These are phyloP conservation scores for Calcarius lapponicus DNA, from an alignment of 2,797 vertebrate genomes.

Conservation along the genomic window DNA sequence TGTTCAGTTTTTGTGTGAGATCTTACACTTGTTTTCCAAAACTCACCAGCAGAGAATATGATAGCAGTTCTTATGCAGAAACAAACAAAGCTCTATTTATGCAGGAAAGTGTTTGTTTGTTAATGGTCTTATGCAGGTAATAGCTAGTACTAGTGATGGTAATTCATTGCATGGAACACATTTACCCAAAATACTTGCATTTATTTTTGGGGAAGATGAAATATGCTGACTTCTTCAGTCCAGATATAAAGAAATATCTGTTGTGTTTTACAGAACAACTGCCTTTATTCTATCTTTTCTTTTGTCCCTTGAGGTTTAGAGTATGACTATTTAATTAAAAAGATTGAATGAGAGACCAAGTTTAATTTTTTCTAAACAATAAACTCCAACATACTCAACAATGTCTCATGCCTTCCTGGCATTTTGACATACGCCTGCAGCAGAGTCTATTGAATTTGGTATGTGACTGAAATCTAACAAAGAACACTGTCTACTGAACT, in stretches of 20 bases:
- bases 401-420: conserved; percentile 74
- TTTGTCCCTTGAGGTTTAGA: conserved; percentile 58
- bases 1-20: conserved; percentile 28
- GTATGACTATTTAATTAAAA: conserved; percentile 73
- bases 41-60: conserved; percentile 1
- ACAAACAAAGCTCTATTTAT: conserved; percentile 50
- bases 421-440: conserved; percentile 72
- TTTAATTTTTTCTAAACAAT: conserved; percentile 76
- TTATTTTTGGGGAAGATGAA: conserved; percentile 45
- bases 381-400: conserved; percentile 65
- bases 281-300: conserved; percentile 42
- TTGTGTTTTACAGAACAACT: conserved; percentile 45
- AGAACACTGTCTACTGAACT: conserved; percentile 72
- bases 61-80: conserved; percentile 41
- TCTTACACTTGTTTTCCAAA: conserved; percentile 46
- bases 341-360: conserved; percentile 61
- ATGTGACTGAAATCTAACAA: conserved; percentile 76
- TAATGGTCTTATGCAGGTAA: conserved; percentile 50
- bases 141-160: neutral
- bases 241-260: conserved; percentile 50
- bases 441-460: conserved; percentile 74
- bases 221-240: conserved; percentile 41
- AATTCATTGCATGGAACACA: conserved; percentile 15
- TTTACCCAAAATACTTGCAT: conserved; percentile 25
- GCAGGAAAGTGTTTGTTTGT: conserved; percentile 22